Conservation (phyloP, 1,140 invertebrate genomes). For the Plodia interpunctella region DNA sequence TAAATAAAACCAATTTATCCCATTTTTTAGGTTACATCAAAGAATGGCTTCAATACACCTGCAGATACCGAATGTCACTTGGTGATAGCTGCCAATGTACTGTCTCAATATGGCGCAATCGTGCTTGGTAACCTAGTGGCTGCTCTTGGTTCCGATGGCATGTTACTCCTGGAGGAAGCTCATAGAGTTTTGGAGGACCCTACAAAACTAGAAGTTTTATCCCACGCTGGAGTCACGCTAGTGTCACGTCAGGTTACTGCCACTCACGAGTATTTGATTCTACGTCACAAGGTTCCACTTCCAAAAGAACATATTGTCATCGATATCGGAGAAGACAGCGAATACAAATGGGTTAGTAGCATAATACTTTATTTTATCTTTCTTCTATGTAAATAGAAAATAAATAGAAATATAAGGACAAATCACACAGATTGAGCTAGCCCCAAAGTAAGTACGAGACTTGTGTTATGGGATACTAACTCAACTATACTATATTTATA, state of each 20-base stretch:
- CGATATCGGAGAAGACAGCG: slow-evolving; percentile 80
- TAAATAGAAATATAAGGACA: too few species aligned
- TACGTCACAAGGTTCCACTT: slow-evolving; percentile 74
- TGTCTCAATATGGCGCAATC: slow-evolving; percentile 73
- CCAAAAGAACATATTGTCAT: slow-evolving; percentile 66
- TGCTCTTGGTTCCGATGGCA: slow-evolving; percentile 84
- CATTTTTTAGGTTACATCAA: slow-evolving; percentile 41
- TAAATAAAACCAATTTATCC: too few species aligned
- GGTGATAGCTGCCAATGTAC: slow-evolving; percentile 79
- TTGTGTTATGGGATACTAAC: not conserved
- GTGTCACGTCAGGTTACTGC: slow-evolving; percentile 78
- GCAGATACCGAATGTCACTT: slow-evolving; percentile 83
- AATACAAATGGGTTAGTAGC: slow-evolving; percentile 79
- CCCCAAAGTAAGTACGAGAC: too few species aligned
- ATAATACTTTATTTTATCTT: too few species aligned
- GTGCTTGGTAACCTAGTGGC: slow-evolving; percentile 78
- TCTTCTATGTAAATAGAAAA: too few species aligned
- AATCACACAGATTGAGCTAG: too few species aligned
- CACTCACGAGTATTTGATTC: slow-evolving; percentile 79
- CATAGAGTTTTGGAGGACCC: slow-evolving; percentile 74
- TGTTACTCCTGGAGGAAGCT: slow-evolving; percentile 87
- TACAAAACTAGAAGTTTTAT: slow-evolving; percentile 46
- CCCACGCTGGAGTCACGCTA: slow-evolving; percentile 70
- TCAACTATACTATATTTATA: not conserved
- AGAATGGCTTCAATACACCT: slow-evolving; percentile 74